phyloP scores from a whole-genome alignment of 2,888 invertebrate genomes.

The Cerceris ruficornis region DNA sequence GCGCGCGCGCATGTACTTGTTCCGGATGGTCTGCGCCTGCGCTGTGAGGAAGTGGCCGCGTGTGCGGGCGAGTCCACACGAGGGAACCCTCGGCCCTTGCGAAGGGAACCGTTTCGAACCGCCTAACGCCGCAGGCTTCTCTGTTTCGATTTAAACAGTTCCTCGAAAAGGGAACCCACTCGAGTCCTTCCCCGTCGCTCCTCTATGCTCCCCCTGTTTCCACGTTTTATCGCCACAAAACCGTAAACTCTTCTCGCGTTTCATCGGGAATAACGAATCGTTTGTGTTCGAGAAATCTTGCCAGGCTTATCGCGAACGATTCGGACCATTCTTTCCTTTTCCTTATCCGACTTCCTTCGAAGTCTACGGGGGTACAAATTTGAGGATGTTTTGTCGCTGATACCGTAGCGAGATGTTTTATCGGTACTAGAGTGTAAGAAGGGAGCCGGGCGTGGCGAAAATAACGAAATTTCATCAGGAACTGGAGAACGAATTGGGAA shows the following conservation, averaged over 20 bases:
- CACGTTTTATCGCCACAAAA: constrained; percentile 58
- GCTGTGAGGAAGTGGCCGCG: not conserved
- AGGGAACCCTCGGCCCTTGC: not conserved
- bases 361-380: too few relatives aligned
- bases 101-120: constrained; percentile 3
- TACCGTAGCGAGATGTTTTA: too few relatives aligned
- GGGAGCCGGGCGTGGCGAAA: too few relatives aligned
- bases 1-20: not conserved
- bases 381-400: too few relatives aligned
- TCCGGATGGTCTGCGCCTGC: too few relatives aligned
- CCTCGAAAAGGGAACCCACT: constrained; percentile 59
- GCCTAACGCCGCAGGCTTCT: constrained; percentile 12
- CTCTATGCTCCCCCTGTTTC: constrained; percentile 1
- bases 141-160: constrained; percentile 54
- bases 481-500: too few relatives aligned
- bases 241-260: constrained; percentile 62
- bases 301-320: constrained; percentile 42
- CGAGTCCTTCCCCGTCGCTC: constrained; percentile 6
- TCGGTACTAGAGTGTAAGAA: too few relatives aligned
- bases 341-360: not conserved
- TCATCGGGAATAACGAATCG: constrained; percentile 63
- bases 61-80: not conserved
- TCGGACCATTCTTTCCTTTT: constrained; percentile 51
- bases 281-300: constrained; percentile 41
- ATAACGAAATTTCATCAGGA: too few relatives aligned